Conservation (phyloP, 2,888 invertebrate genomes). For the Andrena fulva region DNA sequence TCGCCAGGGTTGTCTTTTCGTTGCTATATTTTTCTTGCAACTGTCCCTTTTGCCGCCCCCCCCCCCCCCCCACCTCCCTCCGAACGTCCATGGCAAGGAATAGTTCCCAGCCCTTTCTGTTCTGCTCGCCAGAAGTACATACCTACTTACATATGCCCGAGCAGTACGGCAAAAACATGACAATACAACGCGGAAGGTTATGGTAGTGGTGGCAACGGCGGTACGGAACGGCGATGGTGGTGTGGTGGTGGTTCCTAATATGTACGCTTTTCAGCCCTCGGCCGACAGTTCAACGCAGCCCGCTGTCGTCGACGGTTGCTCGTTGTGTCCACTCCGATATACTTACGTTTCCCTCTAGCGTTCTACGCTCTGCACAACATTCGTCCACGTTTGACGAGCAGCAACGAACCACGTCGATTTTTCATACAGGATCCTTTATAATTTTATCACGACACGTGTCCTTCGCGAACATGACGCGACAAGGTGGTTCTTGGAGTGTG, state of each 20-base stretch:
- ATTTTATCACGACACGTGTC: too few relatives aligned
- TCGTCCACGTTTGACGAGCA: background rate
- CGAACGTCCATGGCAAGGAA: too few relatives aligned
- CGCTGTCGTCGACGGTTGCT: constrained; percentile 77
- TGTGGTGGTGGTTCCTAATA: constrained; percentile 62
- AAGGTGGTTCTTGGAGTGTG: background rate
- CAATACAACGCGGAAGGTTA: background rate
- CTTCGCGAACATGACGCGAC: background rate
- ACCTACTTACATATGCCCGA: too few relatives aligned
- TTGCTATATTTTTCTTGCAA: too few relatives aligned
- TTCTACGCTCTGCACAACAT: background rate
- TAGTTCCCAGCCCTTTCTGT: too few relatives aligned
- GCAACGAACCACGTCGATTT: background rate
- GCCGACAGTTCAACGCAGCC: constrained; percentile 78
- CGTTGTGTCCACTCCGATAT: constrained; percentile 28
- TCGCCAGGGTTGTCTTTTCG: too few relatives aligned
- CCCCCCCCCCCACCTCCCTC: too few relatives aligned
- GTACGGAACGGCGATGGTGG: constrained; percentile 22
- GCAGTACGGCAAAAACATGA: background rate
- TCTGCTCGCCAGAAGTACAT: too few relatives aligned
- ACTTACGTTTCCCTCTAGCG: constrained; percentile 22
- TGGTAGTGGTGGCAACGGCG: constrained; percentile 19
- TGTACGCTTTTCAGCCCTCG: constrained; percentile 78
- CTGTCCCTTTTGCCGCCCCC: too few relatives aligned
- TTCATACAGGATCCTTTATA: background rate